These are phyloP conservation scores for Molossus alvarezi DNA, from an alignment of 2,797 vertebrate genomes.

Conservation along the genomic window DNA sequence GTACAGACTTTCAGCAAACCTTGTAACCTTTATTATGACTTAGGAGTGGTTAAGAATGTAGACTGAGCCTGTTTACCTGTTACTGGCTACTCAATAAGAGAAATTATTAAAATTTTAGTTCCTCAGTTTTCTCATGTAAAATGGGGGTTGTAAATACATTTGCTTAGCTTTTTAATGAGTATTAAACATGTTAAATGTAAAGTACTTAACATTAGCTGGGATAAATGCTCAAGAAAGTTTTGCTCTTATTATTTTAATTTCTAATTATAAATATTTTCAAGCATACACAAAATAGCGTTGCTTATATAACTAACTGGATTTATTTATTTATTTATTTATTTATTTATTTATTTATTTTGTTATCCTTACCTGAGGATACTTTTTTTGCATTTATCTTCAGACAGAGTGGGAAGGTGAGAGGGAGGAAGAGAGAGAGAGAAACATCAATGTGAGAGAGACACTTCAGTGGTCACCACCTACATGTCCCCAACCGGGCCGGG, in stretches of 20 bases:
- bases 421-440: no score
- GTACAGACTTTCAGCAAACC: background rate
- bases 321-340: background rate
- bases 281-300: background rate
- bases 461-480: no score
- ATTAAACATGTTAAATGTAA: background rate
- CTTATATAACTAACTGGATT: background rate
- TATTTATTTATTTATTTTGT: no score
- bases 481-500: no score
- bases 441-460: no score
- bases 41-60: background rate
- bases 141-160: background rate
- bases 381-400: no score
- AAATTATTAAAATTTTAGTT: background rate
- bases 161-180: background rate
- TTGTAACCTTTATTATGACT: background rate
- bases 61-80: background rate
- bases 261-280: background rate
- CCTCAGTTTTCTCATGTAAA: background rate
- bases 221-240: background rate
- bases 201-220: background rate
- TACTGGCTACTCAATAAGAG: background rate
- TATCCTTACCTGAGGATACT: no score
- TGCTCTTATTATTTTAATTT: slow-evolving; percentile 12
- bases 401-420: no score